Evolutionary conservation across 1,140 invertebrate genomes (phyloP).

Genomic region (Aphaenogaster ashmeadi): DNA sequence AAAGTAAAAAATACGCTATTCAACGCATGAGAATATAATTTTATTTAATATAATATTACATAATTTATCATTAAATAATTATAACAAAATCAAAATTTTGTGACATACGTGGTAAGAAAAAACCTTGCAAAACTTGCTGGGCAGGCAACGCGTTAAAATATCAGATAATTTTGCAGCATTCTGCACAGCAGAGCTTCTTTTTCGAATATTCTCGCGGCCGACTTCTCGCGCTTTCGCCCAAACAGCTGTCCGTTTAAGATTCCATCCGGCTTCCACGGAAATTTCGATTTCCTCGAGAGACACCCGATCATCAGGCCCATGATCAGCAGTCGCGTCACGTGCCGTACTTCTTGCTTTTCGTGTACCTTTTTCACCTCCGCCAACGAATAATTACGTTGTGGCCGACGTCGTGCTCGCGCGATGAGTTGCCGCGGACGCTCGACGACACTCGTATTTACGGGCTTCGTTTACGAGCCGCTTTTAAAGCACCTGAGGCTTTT

Average conservation of each 20-base stretch:
- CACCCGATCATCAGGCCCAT: neutral
- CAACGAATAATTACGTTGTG: conserved; percentile 59
- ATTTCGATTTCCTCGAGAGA: conserved; percentile 75
- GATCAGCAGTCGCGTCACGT: conserved; percentile 71
- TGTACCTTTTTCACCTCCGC: conserved; percentile 48
- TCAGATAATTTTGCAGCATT: neutral
- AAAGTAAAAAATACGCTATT: neutral
- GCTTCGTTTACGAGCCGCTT: conserved; percentile 64
- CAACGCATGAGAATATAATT: neutral
- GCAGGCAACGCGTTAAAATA: neutral
- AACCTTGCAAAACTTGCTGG: neutral
- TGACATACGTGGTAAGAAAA: neutral
- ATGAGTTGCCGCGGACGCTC: conserved; percentile 15
- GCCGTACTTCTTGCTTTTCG: conserved; percentile 64
- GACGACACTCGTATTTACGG: conserved; percentile 67
- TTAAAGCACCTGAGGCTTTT: conserved; percentile 66
- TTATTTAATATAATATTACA: neutral
- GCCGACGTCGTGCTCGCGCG: conserved; percentile 35
- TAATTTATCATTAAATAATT: neutral
- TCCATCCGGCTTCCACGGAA: conserved; percentile 75
- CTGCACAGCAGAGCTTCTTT: neutral
- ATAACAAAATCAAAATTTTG: neutral
- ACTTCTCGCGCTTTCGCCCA: conserved; percentile 11
- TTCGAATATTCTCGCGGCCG: neutral
- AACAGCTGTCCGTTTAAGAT: conserved; percentile 78